Evolutionary conservation across 2,113 vertebrate genomes (phyloP).

Genomic region (Phylloscopus trochiloides): DNA sequence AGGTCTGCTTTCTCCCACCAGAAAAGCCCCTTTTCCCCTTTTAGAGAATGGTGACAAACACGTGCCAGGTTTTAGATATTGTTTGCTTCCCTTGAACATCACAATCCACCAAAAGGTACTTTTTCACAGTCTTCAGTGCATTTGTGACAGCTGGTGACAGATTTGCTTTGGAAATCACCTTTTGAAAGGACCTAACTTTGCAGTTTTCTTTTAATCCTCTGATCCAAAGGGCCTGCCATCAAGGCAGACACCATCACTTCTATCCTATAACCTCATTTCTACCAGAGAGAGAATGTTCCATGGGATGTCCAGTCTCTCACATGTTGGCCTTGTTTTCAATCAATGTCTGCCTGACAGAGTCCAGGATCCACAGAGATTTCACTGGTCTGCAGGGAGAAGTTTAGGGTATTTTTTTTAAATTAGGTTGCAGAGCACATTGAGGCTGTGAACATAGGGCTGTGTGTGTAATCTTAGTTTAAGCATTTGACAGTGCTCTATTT

Average conservation of each 20-base stretch:
- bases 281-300: background rate
- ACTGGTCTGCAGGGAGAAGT: background rate
- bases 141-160: background rate
- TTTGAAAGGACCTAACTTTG: background rate
- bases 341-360: background rate
- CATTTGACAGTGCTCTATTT: background rate
- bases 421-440: background rate
- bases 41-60: background rate
- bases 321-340: background rate
- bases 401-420: background rate
- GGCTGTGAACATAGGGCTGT: background rate
- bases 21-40: background rate
- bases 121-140: background rate
- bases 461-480: background rate
- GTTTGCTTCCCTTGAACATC: background rate
- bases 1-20: background rate
- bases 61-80: background rate
- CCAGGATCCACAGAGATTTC: background rate
- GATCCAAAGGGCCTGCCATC: background rate
- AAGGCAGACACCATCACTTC: background rate
- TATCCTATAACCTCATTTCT: background rate
- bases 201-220: background rate
- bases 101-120: background rate
- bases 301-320: background rate
- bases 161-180: background rate